Evolutionary conservation across 2,113 vertebrate species (phyloP).

Genomic region (Potamarius usumacintae): DNA sequence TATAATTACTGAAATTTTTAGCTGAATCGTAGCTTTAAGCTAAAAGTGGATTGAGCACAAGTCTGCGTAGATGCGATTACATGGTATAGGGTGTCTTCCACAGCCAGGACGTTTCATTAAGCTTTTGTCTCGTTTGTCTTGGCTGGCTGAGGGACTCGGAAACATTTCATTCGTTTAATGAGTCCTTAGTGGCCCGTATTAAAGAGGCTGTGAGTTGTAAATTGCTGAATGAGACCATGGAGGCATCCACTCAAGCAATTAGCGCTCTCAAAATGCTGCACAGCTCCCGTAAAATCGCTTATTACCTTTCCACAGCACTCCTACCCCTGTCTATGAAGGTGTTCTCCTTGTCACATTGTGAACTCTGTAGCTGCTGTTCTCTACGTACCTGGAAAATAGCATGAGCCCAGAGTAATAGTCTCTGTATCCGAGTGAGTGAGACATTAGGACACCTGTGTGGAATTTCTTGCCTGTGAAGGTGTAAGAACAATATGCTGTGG

Average conservation of each 20-base stretch:
- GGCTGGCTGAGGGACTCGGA: conserved; percentile 33
- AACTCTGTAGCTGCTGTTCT: background rate
- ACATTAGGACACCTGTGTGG: conserved; percentile 48
- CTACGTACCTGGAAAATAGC: conserved; percentile 32
- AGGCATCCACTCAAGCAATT: conserved; percentile 50
- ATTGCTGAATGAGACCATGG: conserved; percentile 48
- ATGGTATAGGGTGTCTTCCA: background rate
- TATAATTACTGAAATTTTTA: background rate
- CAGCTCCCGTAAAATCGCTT: conserved; percentile 57
- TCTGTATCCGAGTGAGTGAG: conserved; percentile 32
- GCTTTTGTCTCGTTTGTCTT: conserved; percentile 24
- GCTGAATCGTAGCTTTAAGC: background rate
- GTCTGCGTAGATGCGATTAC: background rate
- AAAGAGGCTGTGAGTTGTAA: conserved; percentile 52
- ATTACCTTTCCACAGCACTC: conserved; percentile 27
- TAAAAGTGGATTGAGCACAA: background rate
- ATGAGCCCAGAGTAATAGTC: conserved; percentile 25
- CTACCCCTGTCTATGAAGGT: conserved; percentile 1
- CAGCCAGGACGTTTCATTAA: conserved; percentile 55
- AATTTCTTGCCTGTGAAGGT: conserved; percentile 41
- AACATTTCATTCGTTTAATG: conserved; percentile 49
- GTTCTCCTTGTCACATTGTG: conserved; percentile 27
- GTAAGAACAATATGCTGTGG: background rate
- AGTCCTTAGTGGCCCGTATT: conserved; percentile 53
- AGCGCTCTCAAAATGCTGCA: conserved; percentile 55